phyloP scores from a whole-genome alignment of 2,888 invertebrate genomes.

The Nomada hirtipes region DNA sequence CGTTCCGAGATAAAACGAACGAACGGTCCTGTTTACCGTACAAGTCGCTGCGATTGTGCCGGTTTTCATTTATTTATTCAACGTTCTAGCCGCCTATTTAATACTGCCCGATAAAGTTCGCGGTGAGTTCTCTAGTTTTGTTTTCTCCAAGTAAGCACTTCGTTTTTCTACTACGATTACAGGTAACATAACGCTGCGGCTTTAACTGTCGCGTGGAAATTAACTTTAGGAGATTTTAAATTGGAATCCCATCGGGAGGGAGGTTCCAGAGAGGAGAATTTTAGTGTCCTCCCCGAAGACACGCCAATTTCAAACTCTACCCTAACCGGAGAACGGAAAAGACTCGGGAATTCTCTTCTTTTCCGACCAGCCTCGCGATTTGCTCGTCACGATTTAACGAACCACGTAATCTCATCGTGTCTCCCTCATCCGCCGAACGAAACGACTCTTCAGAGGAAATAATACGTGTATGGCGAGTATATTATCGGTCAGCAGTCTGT shows the following conservation, averaged over 20 bases:
- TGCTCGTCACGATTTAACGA: background rate
- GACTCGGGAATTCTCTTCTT: constrained; percentile 7
- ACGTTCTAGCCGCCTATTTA: too few relatives aligned
- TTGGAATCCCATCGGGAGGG: background rate
- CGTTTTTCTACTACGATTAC: too few relatives aligned
- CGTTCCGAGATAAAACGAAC: background rate
- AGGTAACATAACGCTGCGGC: too few relatives aligned
- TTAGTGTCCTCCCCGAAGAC: background rate
- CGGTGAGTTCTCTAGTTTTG: too few relatives aligned
- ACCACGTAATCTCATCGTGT: background rate
- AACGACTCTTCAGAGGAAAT: background rate
- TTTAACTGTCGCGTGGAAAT: background rate
- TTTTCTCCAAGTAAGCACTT: too few relatives aligned
- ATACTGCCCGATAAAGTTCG: too few relatives aligned
- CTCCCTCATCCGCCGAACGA: background rate
- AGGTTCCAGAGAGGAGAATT: background rate
- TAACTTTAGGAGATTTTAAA: background rate
- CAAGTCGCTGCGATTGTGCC: background rate
- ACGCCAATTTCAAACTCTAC: constrained; percentile 11
- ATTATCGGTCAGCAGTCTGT: background rate
- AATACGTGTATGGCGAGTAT: background rate
- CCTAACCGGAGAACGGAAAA: background rate
- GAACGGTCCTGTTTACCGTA: background rate
- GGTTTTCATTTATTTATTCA: too few relatives aligned
- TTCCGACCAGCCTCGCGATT: background rate